These are phyloP conservation scores for Novumbra hubbsi DNA, from an alignment of 2,797 vertebrate genomes.

Conservation along the genomic window DNA sequence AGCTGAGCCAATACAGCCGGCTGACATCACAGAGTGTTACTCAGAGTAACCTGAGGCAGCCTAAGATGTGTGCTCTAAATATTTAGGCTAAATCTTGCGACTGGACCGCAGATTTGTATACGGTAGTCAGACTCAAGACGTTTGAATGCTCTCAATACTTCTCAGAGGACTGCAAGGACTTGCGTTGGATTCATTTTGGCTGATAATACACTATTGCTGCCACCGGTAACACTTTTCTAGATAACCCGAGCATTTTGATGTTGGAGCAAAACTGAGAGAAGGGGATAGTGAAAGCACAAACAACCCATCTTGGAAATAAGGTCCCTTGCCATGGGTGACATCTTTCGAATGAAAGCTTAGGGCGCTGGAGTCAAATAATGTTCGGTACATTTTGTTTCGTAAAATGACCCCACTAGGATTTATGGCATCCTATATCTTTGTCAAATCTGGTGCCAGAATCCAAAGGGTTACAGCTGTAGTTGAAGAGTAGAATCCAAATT, in stretches of 20 bases:
- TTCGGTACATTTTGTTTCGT: slow-evolving; percentile 51
- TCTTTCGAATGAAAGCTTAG: slow-evolving; percentile 20
- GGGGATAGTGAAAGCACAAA: background rate
- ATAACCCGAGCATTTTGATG: background rate
- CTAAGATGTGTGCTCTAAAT: slow-evolving; percentile 45
- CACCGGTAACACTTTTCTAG: background rate
- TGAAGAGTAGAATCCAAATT: background rate
- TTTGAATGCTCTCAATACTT: slow-evolving; percentile 16
- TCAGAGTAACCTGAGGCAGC: slow-evolving; percentile 1
- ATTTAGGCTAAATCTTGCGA: slow-evolving; percentile 44
- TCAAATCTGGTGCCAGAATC: slow-evolving; percentile 33
- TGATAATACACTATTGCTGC: background rate
- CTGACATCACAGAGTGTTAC: slow-evolving; percentile 14
- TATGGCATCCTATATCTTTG: slow-evolving; percentile 38
- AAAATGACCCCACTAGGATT: slow-evolving; percentile 50
- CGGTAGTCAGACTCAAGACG: slow-evolving; percentile 9
- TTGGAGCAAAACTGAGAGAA: background rate
- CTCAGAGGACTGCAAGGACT: background rate
- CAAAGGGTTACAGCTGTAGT: slow-evolving; percentile 15
- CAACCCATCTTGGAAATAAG: background rate
- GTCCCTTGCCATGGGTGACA: slow-evolving; percentile 43
- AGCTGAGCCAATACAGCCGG: slow-evolving; percentile 45
- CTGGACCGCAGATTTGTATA: slow-evolving; percentile 14
- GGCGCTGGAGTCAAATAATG: slow-evolving; percentile 25
- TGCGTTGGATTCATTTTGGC: background rate